A percentile compares a stretch with the other conserved stretches of the same genome.
These are phyloP conservation scores for Maconellicoccus hirsutus DNA, from an alignment of 1,140 invertebrate genomes.

Conservation along the genomic window DNA sequence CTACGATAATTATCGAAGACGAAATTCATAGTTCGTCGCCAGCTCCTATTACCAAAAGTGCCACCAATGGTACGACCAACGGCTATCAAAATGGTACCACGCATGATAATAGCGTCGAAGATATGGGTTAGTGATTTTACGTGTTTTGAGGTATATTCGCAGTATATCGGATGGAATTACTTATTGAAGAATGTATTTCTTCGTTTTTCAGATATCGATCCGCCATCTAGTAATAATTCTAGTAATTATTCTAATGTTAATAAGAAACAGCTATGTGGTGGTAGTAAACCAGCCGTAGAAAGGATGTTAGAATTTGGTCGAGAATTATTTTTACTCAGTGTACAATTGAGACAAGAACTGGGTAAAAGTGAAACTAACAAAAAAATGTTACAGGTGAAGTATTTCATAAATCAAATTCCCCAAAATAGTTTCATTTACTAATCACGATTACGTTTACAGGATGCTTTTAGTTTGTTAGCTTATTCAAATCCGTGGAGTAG, in stretches of 20 bases:
- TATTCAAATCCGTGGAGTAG: constrained; percentile 96
- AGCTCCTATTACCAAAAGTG: constrained; percentile 20
- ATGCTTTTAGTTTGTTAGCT: constrained; percentile 94
- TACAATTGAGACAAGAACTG: constrained; percentile 66
- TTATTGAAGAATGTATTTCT: not conserved
- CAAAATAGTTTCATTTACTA: no score
- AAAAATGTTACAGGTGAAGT: constrained; percentile 74
- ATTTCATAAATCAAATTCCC: not conserved
- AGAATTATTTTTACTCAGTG: constrained; percentile 82
- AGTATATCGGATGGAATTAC: not conserved
- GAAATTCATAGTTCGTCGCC: not conserved
- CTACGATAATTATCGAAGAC: not conserved
- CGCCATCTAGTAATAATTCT: constrained; percentile 25
- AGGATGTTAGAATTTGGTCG: constrained; percentile 88
- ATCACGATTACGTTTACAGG: constrained; percentile 42
- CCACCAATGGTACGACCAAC: constrained; percentile 35
- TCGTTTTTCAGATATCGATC: constrained; percentile 25
- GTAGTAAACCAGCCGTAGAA: constrained; percentile 69
- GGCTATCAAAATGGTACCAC: constrained; percentile 55
- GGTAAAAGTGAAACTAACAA: constrained; percentile 77
- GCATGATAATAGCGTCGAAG: constrained; percentile 32
- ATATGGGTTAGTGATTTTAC: constrained; percentile 26
- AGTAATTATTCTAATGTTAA: constrained; percentile 29
- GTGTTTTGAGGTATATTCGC: not conserved
- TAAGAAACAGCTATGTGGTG: constrained; percentile 55